Evolutionary conservation across 1,140 invertebrate species (phyloP), one percentile per base, ranked within the genome.

Genomic region (Centruroides sculpturatus): DNA sequence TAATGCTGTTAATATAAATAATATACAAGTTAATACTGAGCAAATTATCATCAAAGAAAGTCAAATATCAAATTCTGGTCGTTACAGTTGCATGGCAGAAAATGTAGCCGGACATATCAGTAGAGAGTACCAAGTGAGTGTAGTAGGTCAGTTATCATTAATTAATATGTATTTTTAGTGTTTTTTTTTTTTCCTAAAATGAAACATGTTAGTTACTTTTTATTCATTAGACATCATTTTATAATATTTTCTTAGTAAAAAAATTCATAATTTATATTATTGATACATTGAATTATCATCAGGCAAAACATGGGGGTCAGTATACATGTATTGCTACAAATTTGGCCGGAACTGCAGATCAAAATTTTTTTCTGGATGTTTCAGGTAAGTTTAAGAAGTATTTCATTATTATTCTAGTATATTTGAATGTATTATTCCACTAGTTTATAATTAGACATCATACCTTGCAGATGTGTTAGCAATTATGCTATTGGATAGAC

Each of bases 41-140:
- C 11, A 34, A 34, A 35, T 35, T 36, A 7, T 35, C 23, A 36
- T 55, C 11, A 55, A 35, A 36, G 54, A 55, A 23, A 35, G 35
- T 5, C 41, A 41, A 8, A 41, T 41, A 6, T 41, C 8, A 41
- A 41, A 63, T 59, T 56, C 58, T 47, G 74, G 71, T 57, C 70
- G 70, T 64, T 76, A 70, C 81, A 85, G 68, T 70, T 92, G 73
- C 72, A 75, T 66, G 69, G 87, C 67, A 67, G 76, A 62, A 79
- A 85, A 76, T 78, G 76, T 61, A 77, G 87, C 69, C 77, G 89
- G 77, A 79, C 82, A 74, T 75, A 79, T 80, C 52, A 80, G 79
- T 66, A 82, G 81, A 65, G 77, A 79, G 6, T 80, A 83, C 60
- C 71, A 77, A 66, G 72, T 87, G 46, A 71, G 79, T 61, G 81